Percentiles rank a stretch among this genome's conserved stretches.
Conservation (phyloP, 35 echinoderm and acorn worm species). For the Apostichopus californicus region DNA sequence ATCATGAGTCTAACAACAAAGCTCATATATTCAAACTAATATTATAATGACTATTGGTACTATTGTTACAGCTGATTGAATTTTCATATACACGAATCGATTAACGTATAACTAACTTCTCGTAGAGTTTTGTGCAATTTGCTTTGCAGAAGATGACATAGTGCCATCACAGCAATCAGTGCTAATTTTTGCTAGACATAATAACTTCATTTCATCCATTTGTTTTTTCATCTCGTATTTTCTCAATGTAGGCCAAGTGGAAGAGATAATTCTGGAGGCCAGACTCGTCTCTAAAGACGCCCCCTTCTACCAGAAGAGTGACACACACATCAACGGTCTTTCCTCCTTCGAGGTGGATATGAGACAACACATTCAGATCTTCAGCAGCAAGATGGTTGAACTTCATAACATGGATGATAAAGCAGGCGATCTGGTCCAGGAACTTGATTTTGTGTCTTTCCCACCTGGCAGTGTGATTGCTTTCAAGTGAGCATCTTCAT, state of each 20-base stretch:
- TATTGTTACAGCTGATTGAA: no score
- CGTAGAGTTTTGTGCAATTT: no score
- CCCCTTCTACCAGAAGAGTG: constrained; percentile 19
- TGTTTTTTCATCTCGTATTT: not conserved
- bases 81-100: no score
- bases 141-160: no score
- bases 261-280: constrained; percentile 95
- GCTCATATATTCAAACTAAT: no score
- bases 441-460: constrained; percentile 96
- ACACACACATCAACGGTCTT: constrained; percentile 81
- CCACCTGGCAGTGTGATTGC: constrained; percentile 93
- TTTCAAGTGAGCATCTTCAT: constrained; percentile 75
- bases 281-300: constrained; percentile 52
- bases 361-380: constrained; percentile 78
- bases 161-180: no score
- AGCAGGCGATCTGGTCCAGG: constrained; percentile 71
- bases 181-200: no score
- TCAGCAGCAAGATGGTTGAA: constrained; percentile 78
- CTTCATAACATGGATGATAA: constrained; percentile 66
- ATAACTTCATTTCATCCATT: not conserved
- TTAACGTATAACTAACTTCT: no score
- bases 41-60: no score
- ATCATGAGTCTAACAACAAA: no score
- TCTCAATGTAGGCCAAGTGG: constrained; percentile 61
- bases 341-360: constrained; percentile 63